These are phyloP conservation scores for Stramonita haemastoma DNA, from an alignment of 2,888 invertebrate species.

Conservation along the genomic window DNA sequence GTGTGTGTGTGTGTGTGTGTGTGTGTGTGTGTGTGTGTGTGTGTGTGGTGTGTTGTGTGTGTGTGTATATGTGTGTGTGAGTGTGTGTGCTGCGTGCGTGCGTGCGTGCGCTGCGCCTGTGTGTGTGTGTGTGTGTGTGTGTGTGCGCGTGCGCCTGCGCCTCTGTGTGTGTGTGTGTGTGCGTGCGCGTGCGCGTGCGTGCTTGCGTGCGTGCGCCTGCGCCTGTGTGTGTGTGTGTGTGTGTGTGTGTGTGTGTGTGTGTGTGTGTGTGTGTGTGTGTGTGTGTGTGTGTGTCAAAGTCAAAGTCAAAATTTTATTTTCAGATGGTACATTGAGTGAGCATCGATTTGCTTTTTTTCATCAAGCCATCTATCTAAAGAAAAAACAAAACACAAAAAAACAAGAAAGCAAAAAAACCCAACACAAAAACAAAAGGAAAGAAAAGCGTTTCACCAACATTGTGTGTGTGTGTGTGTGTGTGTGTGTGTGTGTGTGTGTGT, in stretches of 20 bases:
- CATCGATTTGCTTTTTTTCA: too few species aligned
- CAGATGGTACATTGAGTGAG: too few species aligned
- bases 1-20: too few species aligned
- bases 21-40: too few species aligned
- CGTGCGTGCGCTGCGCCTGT: not conserved
- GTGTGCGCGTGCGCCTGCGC: not conserved
- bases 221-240: not conserved
- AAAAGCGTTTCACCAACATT: not conserved
- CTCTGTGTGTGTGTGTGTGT: not conserved
- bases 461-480: not conserved
- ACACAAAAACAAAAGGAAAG: too few species aligned
- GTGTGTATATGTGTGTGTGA: not conserved
- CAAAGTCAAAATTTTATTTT: too few species aligned
- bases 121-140: not conserved
- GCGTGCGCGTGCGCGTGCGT: not conserved
- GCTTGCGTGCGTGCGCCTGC: not conserved
- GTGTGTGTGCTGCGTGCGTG: not conserved
- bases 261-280: not conserved
- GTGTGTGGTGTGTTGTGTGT: not conserved
- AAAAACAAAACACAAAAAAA: too few species aligned
- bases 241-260: not conserved
- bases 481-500: not conserved
- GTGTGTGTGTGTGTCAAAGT: slow-evolving; percentile 1
- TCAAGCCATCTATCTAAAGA: too few species aligned
- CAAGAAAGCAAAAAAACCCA: too few species aligned